Base-by-base conservation (phyloP, 2,888 invertebrate species). In the Pseudoips prasinana region DNA sequence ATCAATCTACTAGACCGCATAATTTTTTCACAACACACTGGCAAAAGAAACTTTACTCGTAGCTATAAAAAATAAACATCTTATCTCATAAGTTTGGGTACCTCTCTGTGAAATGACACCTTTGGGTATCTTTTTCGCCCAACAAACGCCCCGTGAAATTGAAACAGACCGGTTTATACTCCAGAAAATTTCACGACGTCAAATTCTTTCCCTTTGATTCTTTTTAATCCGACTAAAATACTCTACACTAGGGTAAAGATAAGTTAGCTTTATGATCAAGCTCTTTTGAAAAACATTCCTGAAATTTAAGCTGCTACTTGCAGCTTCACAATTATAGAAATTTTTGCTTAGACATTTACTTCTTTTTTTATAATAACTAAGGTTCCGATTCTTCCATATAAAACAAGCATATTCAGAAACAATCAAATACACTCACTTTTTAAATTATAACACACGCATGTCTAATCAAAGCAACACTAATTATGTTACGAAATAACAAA, bases 61-160 rank as follows among this genome's bases (percentile, higher is more conserved):
- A 47, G 56, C 59, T 53, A 64, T 66, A 75, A 74, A 78, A 75
- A 77, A 75, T 73, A 72, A 79, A 77, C 70, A 73, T 70, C 64
- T 68, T 68, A 67, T 73, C 68, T 70, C 69, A 78, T 75, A 80
- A 79, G 77, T 78, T 72, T 51, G 69, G 63, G 73, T 66, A 76
- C 40, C 76, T 76, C 67, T 73, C 75, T 73, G 68, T 70, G 71
- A 76, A 85, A 86, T 81, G 81, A 82, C 81, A 82, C 85, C 85
- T 81, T 71, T 69, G 85, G 85, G 85, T 72, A 70, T 81, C 76
- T 80, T 84, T 79, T 73, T 75, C 76, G 78, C 79, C 78, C 74
- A 71, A 72, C 85, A 84, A 86, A 85, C 79, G 81, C 77, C 71
- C 83, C 86, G 86, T 86, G 85, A 86, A 86, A 87, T 87, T 86